Base-by-base conservation (phyloP, 1,140 invertebrate genomes). In the Bicyclus anynana region DNA sequence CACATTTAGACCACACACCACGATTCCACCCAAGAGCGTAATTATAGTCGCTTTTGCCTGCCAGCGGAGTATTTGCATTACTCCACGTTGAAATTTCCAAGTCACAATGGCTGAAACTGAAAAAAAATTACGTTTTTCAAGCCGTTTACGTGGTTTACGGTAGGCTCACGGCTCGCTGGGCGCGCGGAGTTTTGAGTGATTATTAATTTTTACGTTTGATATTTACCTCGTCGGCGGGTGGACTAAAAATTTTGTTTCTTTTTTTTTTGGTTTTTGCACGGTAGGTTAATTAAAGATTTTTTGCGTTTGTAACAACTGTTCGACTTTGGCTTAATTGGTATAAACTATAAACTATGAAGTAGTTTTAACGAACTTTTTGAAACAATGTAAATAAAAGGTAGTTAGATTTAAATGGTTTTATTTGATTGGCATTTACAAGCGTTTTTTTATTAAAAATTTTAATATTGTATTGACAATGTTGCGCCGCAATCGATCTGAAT, bases 21-120 rank as follows among this genome's bases (percentile, higher is more conserved):
- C 40, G 40, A 42, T 61, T 61, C 56, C 56, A 46, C 76, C 69
- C 74, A 64, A 77, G 74, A 73, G 76, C 57, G 64, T 77, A 79
- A 79, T 79, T 74, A 74, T 69, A 67, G 61, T 60, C 62, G 65
- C 70, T 76, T 69, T 70, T 68, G 55, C 62, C 63, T 58, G 68
- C 67, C 68, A 67, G 74, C 74, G 74, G 64, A 65, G 67, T 71
- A 77, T 79, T 75, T 75, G 68, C 76, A 77, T 79, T 78, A 78
- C 71, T 62, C 60, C 59, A 62, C 65, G 66, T 62, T 62, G 66
- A 63, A 67, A 67, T 60, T 60, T 65, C 50, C 57, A 65, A 65
- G 69, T 65, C 65, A 67, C 65, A 71, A 67, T 70, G 61, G 47
- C 60, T 53, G 54, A 69, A 66, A 50, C 50, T 54, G 55, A 53